Conservation (phyloP, 2,888 invertebrate species). For the Pseudococcus viburni region DNA sequence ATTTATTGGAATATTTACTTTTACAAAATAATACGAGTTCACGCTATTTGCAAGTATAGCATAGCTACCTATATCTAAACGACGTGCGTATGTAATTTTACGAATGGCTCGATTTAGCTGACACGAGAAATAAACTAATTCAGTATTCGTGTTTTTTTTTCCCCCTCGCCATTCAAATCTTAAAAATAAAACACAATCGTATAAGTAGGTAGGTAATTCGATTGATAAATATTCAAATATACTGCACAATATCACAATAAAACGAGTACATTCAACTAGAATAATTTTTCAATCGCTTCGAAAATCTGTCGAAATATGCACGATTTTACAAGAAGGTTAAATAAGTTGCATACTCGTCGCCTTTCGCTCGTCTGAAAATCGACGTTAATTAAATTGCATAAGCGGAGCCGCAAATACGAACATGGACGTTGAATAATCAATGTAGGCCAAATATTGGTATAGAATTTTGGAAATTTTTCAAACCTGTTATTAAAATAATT, state of each 20-base stretch:
- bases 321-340: neutral
- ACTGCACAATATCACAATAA: neutral
- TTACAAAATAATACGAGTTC: neutral
- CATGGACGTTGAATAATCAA: neutral
- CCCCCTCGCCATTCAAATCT: neutral
- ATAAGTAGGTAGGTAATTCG: neutral
- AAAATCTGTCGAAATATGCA: neutral
- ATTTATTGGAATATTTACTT: conserved; percentile 48
- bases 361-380: neutral
- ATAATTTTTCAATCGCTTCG: neutral
- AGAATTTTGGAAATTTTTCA: neutral
- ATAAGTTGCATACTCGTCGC: neutral
- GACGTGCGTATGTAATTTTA: conserved; percentile 11
- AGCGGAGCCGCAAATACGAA: conserved; percentile 11
- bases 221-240: neutral
- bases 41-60: neutral
- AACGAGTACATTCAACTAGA: neutral
- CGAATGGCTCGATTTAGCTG: conserved; percentile 2
- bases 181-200: neutral
- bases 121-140: conserved; percentile 8
- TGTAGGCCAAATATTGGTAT: neutral
- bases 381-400: conserved; percentile 30
- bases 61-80: neutral
- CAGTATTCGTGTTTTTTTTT: conserved; percentile 11
- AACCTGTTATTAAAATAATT: neutral